Conservation (phyloP, 2,888 invertebrate genomes). For the Cataglyphis rosenhaueri region DNA sequence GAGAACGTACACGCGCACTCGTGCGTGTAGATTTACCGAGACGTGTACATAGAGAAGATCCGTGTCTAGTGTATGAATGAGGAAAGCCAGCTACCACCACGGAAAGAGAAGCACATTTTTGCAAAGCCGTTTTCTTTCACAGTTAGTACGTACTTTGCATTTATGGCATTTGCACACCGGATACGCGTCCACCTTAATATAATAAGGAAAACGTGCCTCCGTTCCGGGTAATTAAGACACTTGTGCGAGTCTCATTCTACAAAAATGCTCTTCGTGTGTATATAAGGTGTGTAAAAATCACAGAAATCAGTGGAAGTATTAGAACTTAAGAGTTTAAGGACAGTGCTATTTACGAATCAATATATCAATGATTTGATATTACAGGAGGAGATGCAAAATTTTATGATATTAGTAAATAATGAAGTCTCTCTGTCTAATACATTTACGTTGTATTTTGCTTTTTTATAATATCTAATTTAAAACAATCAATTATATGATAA, state of each 20-base stretch:
- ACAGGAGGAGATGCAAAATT: neutral
- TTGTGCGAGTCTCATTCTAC: slow-evolving; percentile 11
- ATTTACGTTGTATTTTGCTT: neutral
- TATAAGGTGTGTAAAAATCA: slow-evolving; percentile 1
- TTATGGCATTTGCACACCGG: slow-evolving; percentile 61
- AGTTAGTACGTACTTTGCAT: slow-evolving; percentile 74
- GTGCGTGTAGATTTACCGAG: slow-evolving; percentile 15
- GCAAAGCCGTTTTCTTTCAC: slow-evolving; percentile 64
- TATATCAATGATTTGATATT: neutral
- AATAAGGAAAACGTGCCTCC: slow-evolving; percentile 50
- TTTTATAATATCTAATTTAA: neutral
- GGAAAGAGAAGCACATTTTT: slow-evolving; percentile 50
- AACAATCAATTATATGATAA: neutral
- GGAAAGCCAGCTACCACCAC: slow-evolving; percentile 27
- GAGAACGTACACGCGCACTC: slow-evolving; percentile 13
- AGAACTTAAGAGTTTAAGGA: neutral
- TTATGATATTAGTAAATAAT: neutral
- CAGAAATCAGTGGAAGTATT: neutral
- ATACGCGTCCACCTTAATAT: slow-evolving; percentile 37
- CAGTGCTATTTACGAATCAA: neutral
- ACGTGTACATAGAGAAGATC: slow-evolving; percentile 48
- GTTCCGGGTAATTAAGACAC: slow-evolving; percentile 61
- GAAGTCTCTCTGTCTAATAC: neutral
- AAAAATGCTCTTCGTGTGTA: neutral
- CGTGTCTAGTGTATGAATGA: slow-evolving; percentile 69